Evolutionary conservation across 2,888 invertebrate genomes (phyloP), one percentile per base, ranked within the genome.

Genomic region (Drosophila emarginata): DNA sequence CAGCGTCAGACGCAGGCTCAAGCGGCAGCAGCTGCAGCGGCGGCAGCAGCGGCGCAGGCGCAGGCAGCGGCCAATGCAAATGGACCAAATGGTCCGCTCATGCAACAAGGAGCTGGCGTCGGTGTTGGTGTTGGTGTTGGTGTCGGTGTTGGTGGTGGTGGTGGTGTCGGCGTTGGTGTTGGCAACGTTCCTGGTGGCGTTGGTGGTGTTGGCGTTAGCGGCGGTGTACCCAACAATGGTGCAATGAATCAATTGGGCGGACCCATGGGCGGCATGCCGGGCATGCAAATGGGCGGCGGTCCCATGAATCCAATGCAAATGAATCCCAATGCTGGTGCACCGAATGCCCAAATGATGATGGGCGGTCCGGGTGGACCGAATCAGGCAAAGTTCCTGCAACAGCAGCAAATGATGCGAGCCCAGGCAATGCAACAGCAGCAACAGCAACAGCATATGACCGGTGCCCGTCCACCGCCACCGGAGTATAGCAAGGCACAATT

Each of bases 401-500:
- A 94, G 79, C 95, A 95, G 89, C 95, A 94, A 83, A 95, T 95
- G 86, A 88, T 91, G 90, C 88, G 91, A 52, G 89, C 91, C 26
- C 87, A 87, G 74, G 87, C 85, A 2, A 89, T 95, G 79, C 84
- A 80, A 84, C 70, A 70, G 60, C 74, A 78, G 39, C 73, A 71
- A 90, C n/a, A n/a, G 69, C 93, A 93, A 69, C 93, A 93, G 76
- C 93, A 93, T 74, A 92, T 93, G 91, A 91, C 91, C 45, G 91
- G 92, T 1, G 93, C 93, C 21, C 93, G 96, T 61, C 96, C 96
- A 28, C 97, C 97, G 21, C 97, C 97, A 50, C 97, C 97, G 2
- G 97, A 97, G 91, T 97, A 97, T 92, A 97, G 96, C 71, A 92
- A 91, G 73, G 91, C 91, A 52, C 92, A 92, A 66, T 77, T 92